Evolutionary conservation across 1,140 invertebrate genomes (phyloP).

Genomic region (Drosophila pectinifera): DNA sequence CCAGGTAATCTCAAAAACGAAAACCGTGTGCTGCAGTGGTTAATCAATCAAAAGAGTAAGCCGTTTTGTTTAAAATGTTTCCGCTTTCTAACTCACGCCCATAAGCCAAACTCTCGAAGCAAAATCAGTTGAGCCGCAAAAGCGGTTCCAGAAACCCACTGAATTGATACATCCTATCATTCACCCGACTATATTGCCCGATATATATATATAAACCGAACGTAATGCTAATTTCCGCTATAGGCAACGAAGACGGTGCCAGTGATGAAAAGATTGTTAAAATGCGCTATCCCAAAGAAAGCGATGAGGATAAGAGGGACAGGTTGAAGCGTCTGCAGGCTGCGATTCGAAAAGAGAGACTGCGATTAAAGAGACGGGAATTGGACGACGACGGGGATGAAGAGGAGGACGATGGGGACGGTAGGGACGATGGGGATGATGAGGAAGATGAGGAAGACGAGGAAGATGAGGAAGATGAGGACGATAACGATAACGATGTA

Average conservation of each 20-base stretch:
- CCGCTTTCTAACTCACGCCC: constrained; percentile 76
- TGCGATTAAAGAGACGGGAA: constrained; percentile 59
- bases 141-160: constrained; percentile 31
- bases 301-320: constrained; percentile 70
- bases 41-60: constrained; percentile 97
- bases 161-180: constrained; percentile 61
- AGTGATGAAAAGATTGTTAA: constrained; percentile 85
- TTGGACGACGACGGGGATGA: constrained; percentile 52
- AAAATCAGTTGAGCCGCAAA: constrained; percentile 59
- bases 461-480: constrained; percentile 80
- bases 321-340: constrained; percentile 69
- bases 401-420: constrained; percentile 26
- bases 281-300: constrained; percentile 84
- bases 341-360: constrained; percentile 82
- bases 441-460: constrained; percentile 66
- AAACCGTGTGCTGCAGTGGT: constrained; percentile 97
- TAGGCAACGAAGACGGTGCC: constrained; percentile 86
- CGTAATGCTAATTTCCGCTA: constrained; percentile 82
- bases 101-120: constrained; percentile 69
- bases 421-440: constrained; percentile 17
- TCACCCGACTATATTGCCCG: constrained; percentile 58
- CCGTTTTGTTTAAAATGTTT: constrained; percentile 82
- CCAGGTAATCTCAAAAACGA: constrained; percentile 97
- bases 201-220: constrained; percentile 49
- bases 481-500: constrained; percentile 64